Percentiles rank a stretch among this genome's conserved stretches.
These are phyloP conservation scores for Dorcus hopei DNA, from an alignment of 2,888 invertebrate species.

Conservation along the genomic window DNA sequence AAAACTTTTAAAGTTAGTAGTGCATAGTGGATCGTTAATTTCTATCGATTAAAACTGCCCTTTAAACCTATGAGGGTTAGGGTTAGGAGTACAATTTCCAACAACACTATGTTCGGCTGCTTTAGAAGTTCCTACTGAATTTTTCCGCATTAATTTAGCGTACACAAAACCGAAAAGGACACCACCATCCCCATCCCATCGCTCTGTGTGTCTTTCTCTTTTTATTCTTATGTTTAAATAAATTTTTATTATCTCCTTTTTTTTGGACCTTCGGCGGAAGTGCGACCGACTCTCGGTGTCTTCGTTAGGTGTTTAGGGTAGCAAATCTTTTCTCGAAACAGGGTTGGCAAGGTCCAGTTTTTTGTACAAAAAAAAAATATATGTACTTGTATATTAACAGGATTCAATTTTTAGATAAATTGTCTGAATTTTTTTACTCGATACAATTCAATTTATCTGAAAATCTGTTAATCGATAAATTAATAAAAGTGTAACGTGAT, in stretches of 20 bases:
- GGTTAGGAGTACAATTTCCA: constrained; percentile 18
- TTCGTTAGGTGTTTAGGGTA: constrained; percentile 7
- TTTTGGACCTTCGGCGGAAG: too few species aligned
- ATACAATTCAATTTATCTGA: too few species aligned
- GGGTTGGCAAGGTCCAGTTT: constrained; percentile 30
- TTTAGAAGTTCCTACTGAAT: constrained; percentile 26
- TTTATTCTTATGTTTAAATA: too few species aligned
- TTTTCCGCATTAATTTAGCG: background rate
- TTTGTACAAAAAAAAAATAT: constrained; percentile 17
- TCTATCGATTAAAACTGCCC: constrained; percentile 26
- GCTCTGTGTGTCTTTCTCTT: too few species aligned
- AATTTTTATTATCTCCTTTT: too few species aligned
- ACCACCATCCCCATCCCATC: too few species aligned
- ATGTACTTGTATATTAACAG: background rate
- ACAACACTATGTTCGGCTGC: constrained; percentile 30
- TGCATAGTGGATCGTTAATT: constrained; percentile 36
- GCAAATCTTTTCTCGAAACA: constrained; percentile 17
- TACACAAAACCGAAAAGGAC: background rate
- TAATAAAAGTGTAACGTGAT: too few species aligned
- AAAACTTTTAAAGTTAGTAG: constrained; percentile 38
- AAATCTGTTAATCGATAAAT: too few species aligned
- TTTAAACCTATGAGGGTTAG: constrained; percentile 49
- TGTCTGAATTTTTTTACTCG: too few species aligned
- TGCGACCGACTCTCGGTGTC: too few species aligned
- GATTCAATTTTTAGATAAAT: background rate